Evolutionary conservation across 2,797 vertebrate species (phyloP), one percentile per base, ranked within the genome.

Genomic region (Spinus olivaceus): DNA sequence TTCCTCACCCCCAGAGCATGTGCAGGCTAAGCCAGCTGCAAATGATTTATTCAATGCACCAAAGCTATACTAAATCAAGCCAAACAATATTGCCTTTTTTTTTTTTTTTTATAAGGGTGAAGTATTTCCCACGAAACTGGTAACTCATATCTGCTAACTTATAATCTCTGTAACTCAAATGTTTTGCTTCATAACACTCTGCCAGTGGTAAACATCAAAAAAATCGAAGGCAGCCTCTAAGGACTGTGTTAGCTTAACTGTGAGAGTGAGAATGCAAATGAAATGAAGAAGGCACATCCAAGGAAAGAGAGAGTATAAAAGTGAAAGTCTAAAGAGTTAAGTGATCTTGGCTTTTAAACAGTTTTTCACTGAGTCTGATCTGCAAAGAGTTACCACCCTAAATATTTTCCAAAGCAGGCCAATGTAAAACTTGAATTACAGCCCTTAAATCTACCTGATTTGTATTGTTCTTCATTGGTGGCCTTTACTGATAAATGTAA

Each of bases 91-190:
- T 90, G 95, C 86, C 49, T 35, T 57, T 57, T 66, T 70, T 56
- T 60, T 66, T 47, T 57, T 86, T 67, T 86, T 67, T 28, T 9
- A 15, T 84, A 90, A 16, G 84, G 94, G 51, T 71, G 73, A 96
- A 94, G 37, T 76, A 95, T 96, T 98, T 98, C 97, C 97, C 96
- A 97, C 33, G 44, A 92, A 97, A 87, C 76, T 90, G 89, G 82
- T 96, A 95, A 94, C 91, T 94, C 96, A 69, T 96, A 79, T 96
- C 91, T 97, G 93, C 92, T 91, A 95, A 88, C 21, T 93, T 95
- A 76, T 81, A 94, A 92, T 90, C 92, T 94, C 47, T 94, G 77
- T 93, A 96, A 91, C 83, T 79, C 59, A 32, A 87, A 25, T 70
- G 47, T 66, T 94, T 95, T 96, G 65, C 64, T 94, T 97, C 91